Conservation (phyloP, 2,888 invertebrate species). For the Brachypalpus laphriformis region DNA sequence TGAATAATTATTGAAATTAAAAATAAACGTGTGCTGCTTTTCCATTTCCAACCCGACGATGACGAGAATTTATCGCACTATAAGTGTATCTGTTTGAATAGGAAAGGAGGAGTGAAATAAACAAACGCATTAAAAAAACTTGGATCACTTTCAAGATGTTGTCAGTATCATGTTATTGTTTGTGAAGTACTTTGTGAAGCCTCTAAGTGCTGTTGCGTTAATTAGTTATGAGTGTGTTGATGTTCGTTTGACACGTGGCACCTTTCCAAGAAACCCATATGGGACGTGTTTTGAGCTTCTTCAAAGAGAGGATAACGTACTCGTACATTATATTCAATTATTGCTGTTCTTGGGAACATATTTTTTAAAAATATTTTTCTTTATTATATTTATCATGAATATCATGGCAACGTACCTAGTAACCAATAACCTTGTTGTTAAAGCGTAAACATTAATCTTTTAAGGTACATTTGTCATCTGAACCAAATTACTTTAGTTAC, state of each 20-base stretch:
- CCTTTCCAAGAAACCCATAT: background rate
- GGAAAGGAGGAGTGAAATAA: background rate
- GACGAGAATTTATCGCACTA: background rate
- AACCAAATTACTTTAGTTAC: no score
- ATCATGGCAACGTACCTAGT: background rate
- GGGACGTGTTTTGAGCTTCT: background rate
- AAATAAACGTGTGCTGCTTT: conserved; percentile 29
- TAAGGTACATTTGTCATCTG: no score
- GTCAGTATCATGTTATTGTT: background rate
- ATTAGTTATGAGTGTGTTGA: background rate
- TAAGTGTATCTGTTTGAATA: background rate
- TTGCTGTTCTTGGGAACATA: background rate
- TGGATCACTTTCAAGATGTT: conserved; percentile 30
- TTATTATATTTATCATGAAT: background rate
- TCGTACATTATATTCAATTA: background rate
- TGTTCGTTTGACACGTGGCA: conserved; percentile 10
- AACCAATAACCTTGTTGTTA: background rate
- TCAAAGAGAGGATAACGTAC: background rate
- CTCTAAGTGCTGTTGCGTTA: conserved; percentile 1
- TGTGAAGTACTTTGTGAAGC: background rate
- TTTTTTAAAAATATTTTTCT: background rate
- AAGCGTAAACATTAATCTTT: background rate
- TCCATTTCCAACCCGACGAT: background rate
- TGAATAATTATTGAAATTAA: conserved; percentile 22
- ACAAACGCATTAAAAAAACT: conserved; percentile 13